Evolutionary conservation across 2,113 vertebrate genomes (phyloP).

Genomic region (Riparia riparia): DNA sequence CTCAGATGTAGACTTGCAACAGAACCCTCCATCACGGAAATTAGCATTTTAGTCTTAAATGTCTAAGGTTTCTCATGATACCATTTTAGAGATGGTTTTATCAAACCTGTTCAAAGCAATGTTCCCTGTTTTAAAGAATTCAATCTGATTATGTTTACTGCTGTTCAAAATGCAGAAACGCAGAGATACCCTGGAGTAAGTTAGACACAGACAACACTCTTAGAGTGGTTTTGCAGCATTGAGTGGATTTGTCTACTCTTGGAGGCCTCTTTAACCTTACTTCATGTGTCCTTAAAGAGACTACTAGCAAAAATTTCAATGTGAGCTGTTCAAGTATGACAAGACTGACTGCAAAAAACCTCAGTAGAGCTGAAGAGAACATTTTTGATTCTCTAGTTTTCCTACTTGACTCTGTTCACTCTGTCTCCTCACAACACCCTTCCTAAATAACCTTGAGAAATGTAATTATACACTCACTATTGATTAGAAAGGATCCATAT

Average conservation of each 20-base stretch:
- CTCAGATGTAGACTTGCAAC: not conserved
- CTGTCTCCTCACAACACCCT: constrained; percentile 25
- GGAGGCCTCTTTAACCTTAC: constrained; percentile 7
- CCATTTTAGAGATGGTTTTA: not conserved
- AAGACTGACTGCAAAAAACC: not conserved
- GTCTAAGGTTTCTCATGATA: not conserved
- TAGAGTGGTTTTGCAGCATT: not conserved
- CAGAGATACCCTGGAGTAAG: not conserved
- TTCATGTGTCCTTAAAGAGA: constrained; percentile 14
- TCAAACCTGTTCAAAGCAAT: not conserved
- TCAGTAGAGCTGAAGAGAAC: not conserved
- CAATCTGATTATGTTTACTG: not conserved
- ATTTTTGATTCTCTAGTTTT: not conserved
- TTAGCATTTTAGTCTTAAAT: not conserved
- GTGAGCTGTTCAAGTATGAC: not conserved
- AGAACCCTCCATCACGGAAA: not conserved
- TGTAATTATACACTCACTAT: constrained; percentile 63
- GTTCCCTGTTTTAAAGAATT: not conserved
- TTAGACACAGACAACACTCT: not conserved
- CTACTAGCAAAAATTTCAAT: constrained; percentile 24
- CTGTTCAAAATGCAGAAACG: not conserved
- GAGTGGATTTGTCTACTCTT: not conserved
- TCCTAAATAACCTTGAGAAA: constrained; percentile 72
- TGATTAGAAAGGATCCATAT: constrained; percentile 72
- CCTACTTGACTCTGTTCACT: constrained; percentile 6